Conservation (phyloP, 2,888 invertebrate genomes). For the Dastarcus helophoroides region DNA sequence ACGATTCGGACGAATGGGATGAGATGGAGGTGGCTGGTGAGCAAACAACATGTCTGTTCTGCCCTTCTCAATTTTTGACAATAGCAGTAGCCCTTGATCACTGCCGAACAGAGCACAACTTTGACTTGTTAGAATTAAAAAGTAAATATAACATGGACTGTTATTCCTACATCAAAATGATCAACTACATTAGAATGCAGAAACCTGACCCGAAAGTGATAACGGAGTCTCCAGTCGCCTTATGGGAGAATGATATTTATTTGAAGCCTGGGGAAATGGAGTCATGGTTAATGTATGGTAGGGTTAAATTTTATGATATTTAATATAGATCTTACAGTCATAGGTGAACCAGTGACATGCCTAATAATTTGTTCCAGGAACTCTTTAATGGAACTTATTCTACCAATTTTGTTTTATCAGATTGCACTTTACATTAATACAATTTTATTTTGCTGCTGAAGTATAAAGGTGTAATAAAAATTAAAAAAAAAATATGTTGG, state of each 20-base stretch:
- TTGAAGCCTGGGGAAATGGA: conserved; percentile 68
- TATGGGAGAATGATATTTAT: conserved; percentile 69
- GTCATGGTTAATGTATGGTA: conserved; percentile 75
- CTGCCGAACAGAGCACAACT: conserved; percentile 51
- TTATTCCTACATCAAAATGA: conserved; percentile 68
- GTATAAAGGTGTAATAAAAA: no score
- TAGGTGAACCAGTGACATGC: no score
- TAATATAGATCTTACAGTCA: no score
- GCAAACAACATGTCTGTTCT: conserved; percentile 60
- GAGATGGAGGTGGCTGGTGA: conserved; percentile 41
- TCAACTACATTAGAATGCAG: conserved; percentile 65
- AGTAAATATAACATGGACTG: conserved; percentile 64
- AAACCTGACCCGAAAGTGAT: conserved; percentile 47
- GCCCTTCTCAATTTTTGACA: conserved; percentile 46
- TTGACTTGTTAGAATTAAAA: conserved; percentile 54
- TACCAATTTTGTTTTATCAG: no score
- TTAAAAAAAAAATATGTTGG: no score
- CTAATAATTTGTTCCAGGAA: no score
- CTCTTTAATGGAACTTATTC: no score
- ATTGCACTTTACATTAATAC: no score
- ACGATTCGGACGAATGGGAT: conserved; percentile 43
- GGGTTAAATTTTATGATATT: no score
- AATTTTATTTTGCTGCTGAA: no score
- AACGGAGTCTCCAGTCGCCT: conserved; percentile 36
- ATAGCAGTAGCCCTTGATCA: conserved; percentile 57